phyloP scores from a whole-genome alignment of 2,797 vertebrate species.

The Neosalanx taihuensis region DNA sequence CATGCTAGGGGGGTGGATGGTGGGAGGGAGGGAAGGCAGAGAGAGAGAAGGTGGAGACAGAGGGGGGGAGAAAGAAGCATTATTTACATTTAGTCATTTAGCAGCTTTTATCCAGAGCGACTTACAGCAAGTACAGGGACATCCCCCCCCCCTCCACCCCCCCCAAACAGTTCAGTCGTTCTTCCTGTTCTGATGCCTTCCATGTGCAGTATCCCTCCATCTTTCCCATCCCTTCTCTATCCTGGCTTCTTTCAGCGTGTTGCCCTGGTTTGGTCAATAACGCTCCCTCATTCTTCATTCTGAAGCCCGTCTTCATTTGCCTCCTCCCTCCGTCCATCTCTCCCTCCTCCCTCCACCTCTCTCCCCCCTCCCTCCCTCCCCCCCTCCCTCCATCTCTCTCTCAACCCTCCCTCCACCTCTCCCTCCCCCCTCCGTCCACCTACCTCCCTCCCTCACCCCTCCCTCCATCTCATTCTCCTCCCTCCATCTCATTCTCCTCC shows the following conservation, averaged over 20 bases:
- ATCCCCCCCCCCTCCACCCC: no score
- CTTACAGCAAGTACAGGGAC: no score
- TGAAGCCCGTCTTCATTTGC: background rate
- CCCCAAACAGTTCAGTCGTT: no score
- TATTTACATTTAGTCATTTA: no score
- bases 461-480: no score
- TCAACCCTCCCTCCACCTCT: no score
- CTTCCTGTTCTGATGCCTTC: background rate
- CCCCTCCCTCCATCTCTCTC: background rate
- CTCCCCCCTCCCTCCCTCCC: background rate
- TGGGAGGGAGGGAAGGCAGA: constrained; percentile 7
- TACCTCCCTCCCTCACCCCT: no score
- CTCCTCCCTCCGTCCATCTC: background rate
- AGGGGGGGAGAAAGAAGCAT: background rate
- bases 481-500: background rate
- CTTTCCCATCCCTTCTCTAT: background rate
- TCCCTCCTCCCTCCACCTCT: background rate
- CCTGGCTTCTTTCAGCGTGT: background rate
- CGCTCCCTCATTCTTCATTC: background rate
- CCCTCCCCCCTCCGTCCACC: background rate
- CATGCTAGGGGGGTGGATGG: constrained; percentile 67
- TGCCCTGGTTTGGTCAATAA: background rate
- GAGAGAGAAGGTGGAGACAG: background rate
- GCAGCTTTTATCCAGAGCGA: no score
- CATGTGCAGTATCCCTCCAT: background rate